Conservation (phyloP, 2,113 vertebrate genomes). For the Empidonax traillii region DNA sequence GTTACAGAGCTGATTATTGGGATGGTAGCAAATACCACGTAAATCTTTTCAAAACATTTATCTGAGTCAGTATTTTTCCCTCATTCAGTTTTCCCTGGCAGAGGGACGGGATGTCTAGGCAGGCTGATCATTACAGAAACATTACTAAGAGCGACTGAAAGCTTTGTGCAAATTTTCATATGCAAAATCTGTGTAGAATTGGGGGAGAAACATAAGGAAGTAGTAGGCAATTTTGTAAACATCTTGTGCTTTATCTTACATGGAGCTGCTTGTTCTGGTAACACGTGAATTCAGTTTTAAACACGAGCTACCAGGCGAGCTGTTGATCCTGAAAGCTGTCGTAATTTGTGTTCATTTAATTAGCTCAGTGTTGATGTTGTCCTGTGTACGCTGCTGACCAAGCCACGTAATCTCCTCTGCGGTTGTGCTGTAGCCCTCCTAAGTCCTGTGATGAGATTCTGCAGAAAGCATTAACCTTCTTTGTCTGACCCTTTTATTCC, state of each 20-base stretch:
- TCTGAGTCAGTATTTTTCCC: constrained; percentile 4
- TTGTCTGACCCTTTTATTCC: constrained; percentile 51
- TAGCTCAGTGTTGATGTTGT: constrained; percentile 62
- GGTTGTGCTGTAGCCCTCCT: background rate
- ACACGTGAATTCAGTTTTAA: background rate
- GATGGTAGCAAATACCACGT: background rate
- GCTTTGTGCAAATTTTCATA: background rate
- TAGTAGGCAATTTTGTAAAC: background rate
- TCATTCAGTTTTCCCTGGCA: background rate
- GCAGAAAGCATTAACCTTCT: constrained; percentile 61
- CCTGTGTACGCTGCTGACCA: constrained; percentile 25
- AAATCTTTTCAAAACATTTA: background rate
- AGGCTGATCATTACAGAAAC: constrained; percentile 13
- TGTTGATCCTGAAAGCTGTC: constrained; percentile 53
- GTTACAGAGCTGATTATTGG: background rate
- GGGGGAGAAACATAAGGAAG: background rate
- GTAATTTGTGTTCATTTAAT: constrained; percentile 72
- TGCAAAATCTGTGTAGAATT: background rate
- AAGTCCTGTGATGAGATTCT: constrained; percentile 47
- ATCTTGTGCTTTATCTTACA: background rate
- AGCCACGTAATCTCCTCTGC: background rate
- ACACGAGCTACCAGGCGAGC: background rate
- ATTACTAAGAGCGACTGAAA: background rate
- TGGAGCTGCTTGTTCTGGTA: background rate
- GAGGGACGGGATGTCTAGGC: background rate